Percentiles rank a stretch among this genome's conserved stretches.
These are phyloP conservation scores for Celastrina argiolus DNA, from an alignment of 2,888 invertebrate species.

Conservation along the genomic window DNA sequence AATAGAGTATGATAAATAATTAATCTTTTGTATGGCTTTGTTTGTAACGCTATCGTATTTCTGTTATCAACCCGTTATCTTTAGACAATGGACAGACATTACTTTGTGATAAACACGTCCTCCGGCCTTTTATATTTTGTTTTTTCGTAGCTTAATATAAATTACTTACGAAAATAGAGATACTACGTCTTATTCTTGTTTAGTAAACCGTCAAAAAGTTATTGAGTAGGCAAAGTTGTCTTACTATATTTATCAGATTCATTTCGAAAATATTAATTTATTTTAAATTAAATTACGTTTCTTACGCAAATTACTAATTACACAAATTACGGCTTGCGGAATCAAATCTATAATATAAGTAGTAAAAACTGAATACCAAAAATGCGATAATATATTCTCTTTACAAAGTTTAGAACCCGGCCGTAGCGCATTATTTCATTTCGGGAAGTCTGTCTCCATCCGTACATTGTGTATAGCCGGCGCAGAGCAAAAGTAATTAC, in stretches of 20 bases:
- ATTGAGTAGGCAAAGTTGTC: not conserved
- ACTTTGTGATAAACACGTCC: conserved; percentile 3
- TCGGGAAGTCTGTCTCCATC: conserved; percentile 29
- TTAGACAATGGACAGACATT: conserved; percentile 9
- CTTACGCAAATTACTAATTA: no score
- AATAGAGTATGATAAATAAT: not conserved
- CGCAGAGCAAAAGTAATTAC: conserved; percentile 43
- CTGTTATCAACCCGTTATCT: conserved; percentile 7
- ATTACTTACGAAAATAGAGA: not conserved
- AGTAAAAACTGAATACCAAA: not conserved
- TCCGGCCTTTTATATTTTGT: not conserved
- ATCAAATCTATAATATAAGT: no score
- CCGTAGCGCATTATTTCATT: not conserved
- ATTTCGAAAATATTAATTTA: no score
- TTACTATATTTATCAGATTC: not conserved
- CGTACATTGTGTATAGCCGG: conserved; percentile 35
- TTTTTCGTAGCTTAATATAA: not conserved
- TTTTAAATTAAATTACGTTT: no score
- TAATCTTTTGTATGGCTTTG: not conserved
- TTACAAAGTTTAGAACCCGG: not conserved
- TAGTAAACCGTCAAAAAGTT: not conserved
- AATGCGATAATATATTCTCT: no score
- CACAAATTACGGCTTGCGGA: no score
- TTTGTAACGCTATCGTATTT: conserved; percentile 8
- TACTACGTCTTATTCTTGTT: not conserved